Percentiles rank a stretch among this genome's conserved stretches.
Conservation (phyloP, 2,113 vertebrate genomes). For the Hemichromis elongatus region DNA sequence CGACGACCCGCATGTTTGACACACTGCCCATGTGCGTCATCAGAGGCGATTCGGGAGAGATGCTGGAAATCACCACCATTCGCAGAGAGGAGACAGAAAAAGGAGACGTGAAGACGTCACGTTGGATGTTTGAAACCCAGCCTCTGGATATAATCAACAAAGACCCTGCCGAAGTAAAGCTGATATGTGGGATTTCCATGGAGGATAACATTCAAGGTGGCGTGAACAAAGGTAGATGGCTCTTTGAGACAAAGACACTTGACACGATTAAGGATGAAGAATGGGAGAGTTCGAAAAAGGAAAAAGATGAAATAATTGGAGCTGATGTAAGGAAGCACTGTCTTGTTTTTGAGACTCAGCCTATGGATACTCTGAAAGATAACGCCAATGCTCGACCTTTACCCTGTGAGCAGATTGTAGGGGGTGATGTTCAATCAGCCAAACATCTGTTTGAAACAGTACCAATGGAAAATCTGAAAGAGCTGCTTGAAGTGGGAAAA, state of each 20-base stretch:
- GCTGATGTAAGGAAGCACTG: slow-evolving; percentile 84
- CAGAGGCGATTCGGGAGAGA: slow-evolving; percentile 79
- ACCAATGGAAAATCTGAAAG: slow-evolving; percentile 83
- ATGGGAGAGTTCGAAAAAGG: slow-evolving; percentile 63
- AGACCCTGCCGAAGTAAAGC: slow-evolving; percentile 77
- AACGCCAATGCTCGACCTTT: slow-evolving; percentile 62
- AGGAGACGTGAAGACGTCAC: slow-evolving; percentile 80
- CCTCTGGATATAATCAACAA: slow-evolving; percentile 81
- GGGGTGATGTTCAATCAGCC: slow-evolving; percentile 80
- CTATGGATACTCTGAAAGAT: slow-evolving; percentile 82
- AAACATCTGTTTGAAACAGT: slow-evolving; percentile 86
- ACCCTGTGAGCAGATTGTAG: slow-evolving; percentile 76
- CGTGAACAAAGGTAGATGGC: slow-evolving; percentile 78
- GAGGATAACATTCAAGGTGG: slow-evolving; percentile 75
- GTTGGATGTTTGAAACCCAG: slow-evolving; percentile 83
- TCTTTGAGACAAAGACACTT: slow-evolving; percentile 84
- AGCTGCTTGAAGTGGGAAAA: slow-evolving; percentile 80
- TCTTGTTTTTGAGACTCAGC: slow-evolving; percentile 85
- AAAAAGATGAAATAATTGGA: slow-evolving; percentile 82
- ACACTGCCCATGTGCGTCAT: slow-evolving; percentile 81
- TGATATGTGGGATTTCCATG: slow-evolving; percentile 80
- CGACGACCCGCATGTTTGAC: slow-evolving; percentile 83
- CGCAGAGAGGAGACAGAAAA: slow-evolving; percentile 81
- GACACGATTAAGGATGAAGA: slow-evolving; percentile 84
- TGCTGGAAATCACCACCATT: slow-evolving; percentile 83